phyloP scores from a whole-genome alignment of 2,113 vertebrate species.

The Oenanthe oenanthe region DNA sequence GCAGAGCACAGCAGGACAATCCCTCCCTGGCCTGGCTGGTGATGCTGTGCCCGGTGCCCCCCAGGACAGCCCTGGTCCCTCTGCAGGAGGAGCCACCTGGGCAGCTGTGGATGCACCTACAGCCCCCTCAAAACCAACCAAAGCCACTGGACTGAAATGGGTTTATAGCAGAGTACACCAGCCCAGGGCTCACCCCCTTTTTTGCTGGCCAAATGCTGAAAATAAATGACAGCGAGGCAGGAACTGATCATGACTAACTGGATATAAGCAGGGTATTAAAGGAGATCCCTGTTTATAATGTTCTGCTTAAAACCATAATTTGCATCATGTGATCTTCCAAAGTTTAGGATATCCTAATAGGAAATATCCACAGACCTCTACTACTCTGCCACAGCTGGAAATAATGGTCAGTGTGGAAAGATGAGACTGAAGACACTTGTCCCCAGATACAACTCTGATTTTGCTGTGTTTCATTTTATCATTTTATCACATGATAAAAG shows the following conservation, averaged over 20 bases:
- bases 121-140: not conserved
- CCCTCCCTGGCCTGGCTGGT: not conserved
- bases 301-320: not conserved
- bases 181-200: accelerated
- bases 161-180: accelerated
- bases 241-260: not conserved
- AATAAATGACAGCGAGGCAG: not conserved
- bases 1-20: not conserved
- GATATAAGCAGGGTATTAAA: not conserved
- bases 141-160: not conserved
- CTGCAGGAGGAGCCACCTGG: not conserved
- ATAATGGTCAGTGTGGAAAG: not conserved
- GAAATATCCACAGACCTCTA: not conserved
- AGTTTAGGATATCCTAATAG: not conserved
- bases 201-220: not conserved
- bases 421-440: not conserved
- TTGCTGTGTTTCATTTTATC: not conserved
- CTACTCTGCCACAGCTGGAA: not conserved
- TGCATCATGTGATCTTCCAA: accelerated
- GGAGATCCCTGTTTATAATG: not conserved
- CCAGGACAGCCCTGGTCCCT: not conserved
- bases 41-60: not conserved
- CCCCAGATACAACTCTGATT: not conserved
- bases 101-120: not conserved
- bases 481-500: not conserved